Base-by-base conservation (phyloP, 2,888 invertebrate species). In the Anticlea derivata region DNA sequence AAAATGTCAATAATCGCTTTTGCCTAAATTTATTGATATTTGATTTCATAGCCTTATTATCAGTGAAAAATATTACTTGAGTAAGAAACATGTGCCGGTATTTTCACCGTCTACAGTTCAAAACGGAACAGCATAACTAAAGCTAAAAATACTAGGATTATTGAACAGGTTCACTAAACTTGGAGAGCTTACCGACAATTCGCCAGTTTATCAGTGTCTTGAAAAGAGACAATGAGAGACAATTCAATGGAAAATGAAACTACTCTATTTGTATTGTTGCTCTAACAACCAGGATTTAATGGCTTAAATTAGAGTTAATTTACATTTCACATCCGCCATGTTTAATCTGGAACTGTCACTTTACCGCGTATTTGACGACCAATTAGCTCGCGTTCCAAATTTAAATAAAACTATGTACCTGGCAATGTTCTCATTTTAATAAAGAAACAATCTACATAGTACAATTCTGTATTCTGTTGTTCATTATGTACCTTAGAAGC, bases 321-420 rank as follows among this genome's bases (percentile, higher is more conserved):
- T 73, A 67, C 63, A 64, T 60, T 60, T 66, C 61, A 53, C 47
- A 57, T 61, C 70, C 63, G 73, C 77, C 80, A 79, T 80, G 80
- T 81, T 80, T 72, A 69, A 75, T 75, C 60, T 63, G 64, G 64
- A 68, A 63, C 71, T 78, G 76, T 79, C 77, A 81, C 67, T 78
- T 75, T 73, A 66, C 66, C 75, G 76, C 74, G 66, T 60, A 69
- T 75, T 74, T 76, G 75, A 69, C 64, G 66, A 71, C 66, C 65
- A 75, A 71, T 78, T 78, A 76, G 66, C 65, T 8, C 33, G 47
- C 27, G 70, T 71, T 66, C 68, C 55, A 62, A 72, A 73, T 70
- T 73, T 61, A 58, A 61, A 71, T 65, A 54, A 55, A 60, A 54
- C 45, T 54, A 59, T 50, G 37, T 43, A 10, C 26, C 31, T 33